phyloP scores from a whole-genome alignment of 2,113 vertebrate genomes.

The Opisthocomus hoazin region DNA sequence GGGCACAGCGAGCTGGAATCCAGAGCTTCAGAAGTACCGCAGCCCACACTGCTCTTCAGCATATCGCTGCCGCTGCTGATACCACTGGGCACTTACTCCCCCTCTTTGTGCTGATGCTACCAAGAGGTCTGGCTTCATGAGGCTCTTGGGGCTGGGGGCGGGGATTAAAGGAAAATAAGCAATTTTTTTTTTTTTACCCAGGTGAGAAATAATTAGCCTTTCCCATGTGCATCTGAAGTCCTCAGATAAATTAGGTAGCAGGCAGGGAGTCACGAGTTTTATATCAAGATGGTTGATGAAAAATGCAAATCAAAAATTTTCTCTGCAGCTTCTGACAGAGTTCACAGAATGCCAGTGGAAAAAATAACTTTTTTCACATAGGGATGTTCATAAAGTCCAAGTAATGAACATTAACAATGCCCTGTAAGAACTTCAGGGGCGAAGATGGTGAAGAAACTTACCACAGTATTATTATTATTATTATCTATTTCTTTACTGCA shows the following conservation, averaged over 20 bases:
- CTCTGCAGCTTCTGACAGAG: neutral
- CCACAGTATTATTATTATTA: too few relatives aligned
- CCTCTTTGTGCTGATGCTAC: accelerated
- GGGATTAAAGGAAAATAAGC: neutral
- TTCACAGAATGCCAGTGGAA: neutral
- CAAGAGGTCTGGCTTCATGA: neutral
- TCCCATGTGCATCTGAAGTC: neutral
- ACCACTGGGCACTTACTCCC: too few relatives aligned
- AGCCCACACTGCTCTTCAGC: neutral
- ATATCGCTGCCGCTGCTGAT: neutral
- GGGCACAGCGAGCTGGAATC: neutral
- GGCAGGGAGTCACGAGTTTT: neutral
- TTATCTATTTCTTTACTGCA: neutral
- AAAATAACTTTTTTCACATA: neutral
- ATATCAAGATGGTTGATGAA: neutral
- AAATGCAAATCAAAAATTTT: too few relatives aligned
- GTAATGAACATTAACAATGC: neutral
- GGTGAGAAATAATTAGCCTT: neutral
- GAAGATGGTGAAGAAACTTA: neutral
- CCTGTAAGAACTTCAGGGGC: accelerated
- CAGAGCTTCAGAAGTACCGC: neutral
- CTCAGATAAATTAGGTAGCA: neutral
- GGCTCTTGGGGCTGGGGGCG: too few relatives aligned
- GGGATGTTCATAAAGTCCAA: neutral
- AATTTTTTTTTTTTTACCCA: too few relatives aligned